Evolutionary conservation across 2,888 invertebrate species (phyloP).

Genomic region (Crossocerus cetratus): DNA sequence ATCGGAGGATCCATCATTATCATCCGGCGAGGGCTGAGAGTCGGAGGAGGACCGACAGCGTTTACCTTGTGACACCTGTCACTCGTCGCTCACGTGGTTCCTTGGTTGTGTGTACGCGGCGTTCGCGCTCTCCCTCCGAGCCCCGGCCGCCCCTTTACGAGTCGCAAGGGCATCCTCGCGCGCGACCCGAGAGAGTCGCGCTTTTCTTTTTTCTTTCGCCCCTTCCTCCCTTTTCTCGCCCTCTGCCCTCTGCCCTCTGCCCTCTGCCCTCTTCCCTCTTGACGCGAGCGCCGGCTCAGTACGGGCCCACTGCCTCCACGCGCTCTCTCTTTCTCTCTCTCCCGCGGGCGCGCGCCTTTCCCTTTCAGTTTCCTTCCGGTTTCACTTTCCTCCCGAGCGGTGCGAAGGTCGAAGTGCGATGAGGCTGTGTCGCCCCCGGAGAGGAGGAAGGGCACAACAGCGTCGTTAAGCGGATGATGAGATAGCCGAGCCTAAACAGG

Average conservation of each 20-base stretch:
- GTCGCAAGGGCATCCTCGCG: neutral
- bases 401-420: neutral
- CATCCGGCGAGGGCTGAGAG: slow-evolving; percentile 1
- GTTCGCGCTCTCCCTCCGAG: slow-evolving; percentile 4
- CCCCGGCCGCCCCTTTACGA: neutral
- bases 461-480: slow-evolving; percentile 10
- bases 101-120: neutral
- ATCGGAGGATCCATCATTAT: neutral
- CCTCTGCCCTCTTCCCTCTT: too few species aligned
- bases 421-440: neutral
- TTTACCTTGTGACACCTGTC: slow-evolving; percentile 43
- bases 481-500: slow-evolving; percentile 25
- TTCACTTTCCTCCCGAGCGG: neutral
- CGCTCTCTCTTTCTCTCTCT: neutral
- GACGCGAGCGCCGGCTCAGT: too few species aligned
- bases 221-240: slow-evolving; percentile 11
- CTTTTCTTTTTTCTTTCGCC: slow-evolving; percentile 6
- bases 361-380: neutral
- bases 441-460: neutral
- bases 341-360: neutral
- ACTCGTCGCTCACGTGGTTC: slow-evolving; percentile 38
- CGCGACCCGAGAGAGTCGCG: slow-evolving; percentile 1
- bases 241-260: too few species aligned
- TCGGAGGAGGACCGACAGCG: slow-evolving; percentile 4
- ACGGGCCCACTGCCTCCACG: neutral